Conservation (phyloP, 2,797 vertebrate species). For the Gallinago solitaria region DNA sequence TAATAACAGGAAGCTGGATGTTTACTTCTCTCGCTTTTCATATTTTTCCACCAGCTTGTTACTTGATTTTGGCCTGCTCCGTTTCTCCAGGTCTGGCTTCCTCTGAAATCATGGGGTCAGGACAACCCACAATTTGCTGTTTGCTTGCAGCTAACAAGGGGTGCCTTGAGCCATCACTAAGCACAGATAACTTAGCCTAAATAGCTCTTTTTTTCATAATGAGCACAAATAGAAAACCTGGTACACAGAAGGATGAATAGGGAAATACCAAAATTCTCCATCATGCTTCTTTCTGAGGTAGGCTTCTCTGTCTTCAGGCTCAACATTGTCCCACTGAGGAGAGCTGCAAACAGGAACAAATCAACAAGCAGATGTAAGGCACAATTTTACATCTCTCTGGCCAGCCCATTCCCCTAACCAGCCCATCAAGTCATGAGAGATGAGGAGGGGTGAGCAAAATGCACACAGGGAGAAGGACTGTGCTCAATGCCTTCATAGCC, state of each 20-base stretch:
- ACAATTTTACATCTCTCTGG: background rate
- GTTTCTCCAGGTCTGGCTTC: background rate
- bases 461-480: background rate
- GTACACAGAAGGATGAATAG: background rate
- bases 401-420: background rate
- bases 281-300: constrained; percentile 67
- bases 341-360: constrained; percentile 62
- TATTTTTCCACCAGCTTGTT: background rate
- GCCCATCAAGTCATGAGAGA: background rate
- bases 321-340: constrained; percentile 67
- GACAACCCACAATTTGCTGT: background rate
- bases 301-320: background rate
- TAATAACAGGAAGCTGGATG: background rate
- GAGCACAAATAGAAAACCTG: background rate
- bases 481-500: background rate
- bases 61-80: background rate
- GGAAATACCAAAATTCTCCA: constrained; percentile 81
- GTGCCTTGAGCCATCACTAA: background rate
- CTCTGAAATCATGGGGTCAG: background rate
- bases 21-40: background rate
- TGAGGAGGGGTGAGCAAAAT: background rate
- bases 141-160: background rate
- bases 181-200: background rate
- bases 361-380: background rate
- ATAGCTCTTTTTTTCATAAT: background rate